Base-by-base conservation (phyloP, 2,113 vertebrate genomes). In the Bettongia penicillata region DNA sequence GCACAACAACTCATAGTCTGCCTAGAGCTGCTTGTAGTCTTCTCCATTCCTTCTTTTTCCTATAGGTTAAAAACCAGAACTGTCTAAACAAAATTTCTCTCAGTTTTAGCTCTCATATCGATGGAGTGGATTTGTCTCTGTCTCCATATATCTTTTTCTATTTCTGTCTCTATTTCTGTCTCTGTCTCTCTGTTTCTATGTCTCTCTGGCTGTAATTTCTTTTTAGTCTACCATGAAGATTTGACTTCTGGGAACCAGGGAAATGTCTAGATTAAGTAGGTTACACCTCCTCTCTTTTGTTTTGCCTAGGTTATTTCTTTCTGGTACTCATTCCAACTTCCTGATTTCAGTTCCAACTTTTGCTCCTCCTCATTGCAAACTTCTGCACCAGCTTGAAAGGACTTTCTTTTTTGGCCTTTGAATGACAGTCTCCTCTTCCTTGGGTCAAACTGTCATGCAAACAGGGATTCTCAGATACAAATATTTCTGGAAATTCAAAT, bases 401-500 rank as follows among this genome's bases (percentile, higher is more conserved):
- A 2, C 50, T 49, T 43, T 52, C 43, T 52, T 50, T 23, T 43
- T 22, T 84, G 68, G 37, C 19, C n/a, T 84, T 22, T 43, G 16
- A 84, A 43, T 84, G n/a, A 84, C 37, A 84, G 19, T 8, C n/a
- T 84, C 68, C 16, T 43, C n/a, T 8, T 84, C 6, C 68, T 43
- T 84, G 68, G 37, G 68, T n/a, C 68, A 84, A 77, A 77, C 61
- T n/a, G 61, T n/a, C 37, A 77, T 43, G 68, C 51, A 49, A 90
- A 89, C 28, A 49, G 0, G 37, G 77, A 31, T 37, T 53, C 9
- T 4, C 1, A 48, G 47, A 93, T 61, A 37, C 57, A 77, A 23
- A 53, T 68, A 24, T 92, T 94, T 96, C 47, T 48, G 31, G 68
- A 90, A 96, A 94, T 8, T 92, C 48, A 91, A 53, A 91, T 31